Base-by-base conservation (phyloP, 2,113 vertebrate species). In the Mormyrus lacerda region DNA sequence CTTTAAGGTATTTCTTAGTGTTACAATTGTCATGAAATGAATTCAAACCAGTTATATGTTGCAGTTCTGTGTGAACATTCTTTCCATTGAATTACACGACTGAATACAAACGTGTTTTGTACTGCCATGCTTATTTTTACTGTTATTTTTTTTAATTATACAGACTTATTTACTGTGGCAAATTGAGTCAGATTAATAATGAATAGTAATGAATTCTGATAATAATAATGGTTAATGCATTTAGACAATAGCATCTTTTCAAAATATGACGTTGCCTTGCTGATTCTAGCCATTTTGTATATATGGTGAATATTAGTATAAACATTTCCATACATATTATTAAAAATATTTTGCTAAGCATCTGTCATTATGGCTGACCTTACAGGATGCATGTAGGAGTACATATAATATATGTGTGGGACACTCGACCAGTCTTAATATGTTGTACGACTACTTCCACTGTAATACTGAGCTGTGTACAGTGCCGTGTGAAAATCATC, bases 151-250 rank as follows among this genome's bases (percentile, higher is more conserved):
- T n/a, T 90, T 61, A 79, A 91, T 91, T 89, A 4, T 39, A 42
- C 51, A 79, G n/a, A 48, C 89, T 55, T 90, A 89, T 91, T 91
- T 90, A 90, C 90, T 51, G 86, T 88, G 87, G 87, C 90, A 90
- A 91, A 92, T 83, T 84, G 35, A 69, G 89, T 88, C 48, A 21
- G 89, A 87, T 90, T 90, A 89, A 88, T 91, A 61, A 90, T 89
- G 61, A 65, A 89, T 88, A 76, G 45, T 45, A 89, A 48, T 65
- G 42, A 17, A 13, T 48, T 27, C 8, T 27, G 58, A 48, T 13
- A 73, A 89, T 10, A 76, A 89, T 3, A 11, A 39, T 7, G 84
- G 13, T 90, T 79, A 87, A 88, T 42, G 31, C 21, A 51, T 10
- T 31, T 3, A 31, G 83, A 47, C 45, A 47, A 48, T 84, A n/a